A percentile compares a stretch with the other conserved stretches of the same genome.
Conservation (phyloP, 2,888 invertebrate species). For the Eutolmus rufibarbis region DNA sequence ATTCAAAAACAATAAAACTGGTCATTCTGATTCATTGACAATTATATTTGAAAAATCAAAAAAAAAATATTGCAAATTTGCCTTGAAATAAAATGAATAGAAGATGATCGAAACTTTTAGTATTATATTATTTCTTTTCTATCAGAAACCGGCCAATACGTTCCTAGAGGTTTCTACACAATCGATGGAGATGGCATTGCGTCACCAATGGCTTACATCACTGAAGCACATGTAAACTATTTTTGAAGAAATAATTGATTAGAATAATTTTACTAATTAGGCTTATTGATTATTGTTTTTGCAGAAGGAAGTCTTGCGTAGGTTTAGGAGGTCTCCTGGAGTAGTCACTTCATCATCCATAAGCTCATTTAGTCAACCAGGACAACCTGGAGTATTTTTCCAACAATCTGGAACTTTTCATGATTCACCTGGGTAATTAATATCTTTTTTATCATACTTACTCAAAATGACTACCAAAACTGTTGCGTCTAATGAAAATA, state of each 20-base stretch:
- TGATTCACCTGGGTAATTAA: not conserved
- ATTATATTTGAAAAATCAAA: not conserved
- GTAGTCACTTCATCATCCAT: not conserved
- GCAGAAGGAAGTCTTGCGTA: not conserved
- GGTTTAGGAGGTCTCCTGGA: not conserved
- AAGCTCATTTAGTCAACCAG: not conserved
- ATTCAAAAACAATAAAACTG: not conserved
- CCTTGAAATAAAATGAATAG: not conserved
- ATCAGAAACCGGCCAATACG: slow-evolving; percentile 29
- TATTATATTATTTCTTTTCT: not conserved
- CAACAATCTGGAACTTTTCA: not conserved
- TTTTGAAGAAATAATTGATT: not conserved
- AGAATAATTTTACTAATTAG: not conserved
- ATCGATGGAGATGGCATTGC: slow-evolving; percentile 44
- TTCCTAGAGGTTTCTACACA: slow-evolving; percentile 45
- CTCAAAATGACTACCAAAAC: too few species aligned
- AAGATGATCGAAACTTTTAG: not conserved
- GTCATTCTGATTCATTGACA: not conserved
- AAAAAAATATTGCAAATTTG: not conserved
- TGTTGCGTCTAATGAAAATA: too few species aligned
- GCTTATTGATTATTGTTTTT: not conserved
- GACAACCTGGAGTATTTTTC: not conserved
- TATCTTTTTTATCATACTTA: not conserved
- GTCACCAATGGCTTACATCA: slow-evolving; percentile 38
- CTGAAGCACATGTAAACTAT: slow-evolving; percentile 29